These are phyloP conservation scores for Squalus acanthias DNA, from an alignment of 2,797 vertebrate genomes.

Conservation along the genomic window DNA sequence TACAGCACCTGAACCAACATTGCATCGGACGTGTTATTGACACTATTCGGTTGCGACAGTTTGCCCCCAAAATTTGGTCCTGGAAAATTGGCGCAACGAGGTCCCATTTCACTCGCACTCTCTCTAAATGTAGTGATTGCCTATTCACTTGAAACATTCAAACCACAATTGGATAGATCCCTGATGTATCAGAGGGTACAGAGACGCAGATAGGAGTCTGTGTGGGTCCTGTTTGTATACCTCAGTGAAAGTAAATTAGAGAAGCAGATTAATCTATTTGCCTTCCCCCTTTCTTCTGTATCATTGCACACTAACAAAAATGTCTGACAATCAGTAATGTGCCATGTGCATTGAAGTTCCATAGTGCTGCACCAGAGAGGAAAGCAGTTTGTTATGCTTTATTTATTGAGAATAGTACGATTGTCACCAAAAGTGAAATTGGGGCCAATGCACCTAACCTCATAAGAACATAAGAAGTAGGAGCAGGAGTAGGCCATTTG, in stretches of 20 bases:
- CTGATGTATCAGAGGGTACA: not conserved
- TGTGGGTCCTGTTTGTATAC: not conserved
- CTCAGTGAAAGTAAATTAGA: not conserved
- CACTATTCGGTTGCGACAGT: no score
- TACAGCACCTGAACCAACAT: not conserved
- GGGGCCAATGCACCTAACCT: not conserved
- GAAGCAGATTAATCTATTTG: not conserved
- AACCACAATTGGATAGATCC: not conserved
- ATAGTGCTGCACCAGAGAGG: not conserved
- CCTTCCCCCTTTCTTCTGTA: not conserved
- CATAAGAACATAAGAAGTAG: not conserved
- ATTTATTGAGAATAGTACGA: not conserved
- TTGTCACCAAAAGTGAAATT: not conserved
- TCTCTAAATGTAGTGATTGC: not conserved
- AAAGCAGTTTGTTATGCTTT: not conserved
- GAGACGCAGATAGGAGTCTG: not conserved
- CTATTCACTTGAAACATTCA: not conserved
- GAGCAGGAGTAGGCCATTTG: no score
- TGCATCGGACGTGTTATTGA: not conserved
- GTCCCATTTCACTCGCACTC: not conserved
- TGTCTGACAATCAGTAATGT: not conserved
- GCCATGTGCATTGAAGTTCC: not conserved
- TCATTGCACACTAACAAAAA: not conserved
- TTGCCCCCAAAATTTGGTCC: not conserved
- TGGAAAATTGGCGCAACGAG: not conserved